These are phyloP conservation scores for Microcebus ravelobensis DNA, from an alignment of 2,113 vertebrate genomes.

Conservation along the genomic window DNA sequence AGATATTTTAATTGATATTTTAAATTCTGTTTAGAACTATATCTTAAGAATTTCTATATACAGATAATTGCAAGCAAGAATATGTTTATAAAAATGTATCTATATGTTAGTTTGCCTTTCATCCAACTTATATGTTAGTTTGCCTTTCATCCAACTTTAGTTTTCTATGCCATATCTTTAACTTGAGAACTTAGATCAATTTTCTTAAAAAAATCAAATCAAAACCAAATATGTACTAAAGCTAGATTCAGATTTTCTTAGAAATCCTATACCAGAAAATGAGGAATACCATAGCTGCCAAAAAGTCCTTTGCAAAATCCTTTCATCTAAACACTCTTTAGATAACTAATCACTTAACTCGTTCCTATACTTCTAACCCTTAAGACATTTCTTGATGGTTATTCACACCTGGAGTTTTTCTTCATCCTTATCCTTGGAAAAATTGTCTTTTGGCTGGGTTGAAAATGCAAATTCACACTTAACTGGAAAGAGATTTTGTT, in stretches of 20 bases:
- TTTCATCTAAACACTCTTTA: constrained; percentile 30
- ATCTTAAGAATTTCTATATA: constrained; percentile 15
- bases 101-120: neutral
- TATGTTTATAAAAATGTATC: neutral
- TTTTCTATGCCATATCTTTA: constrained; percentile 8
- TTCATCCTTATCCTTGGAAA: constrained; percentile 35
- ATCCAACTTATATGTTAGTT: neutral
- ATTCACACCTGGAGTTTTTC: constrained; percentile 35
- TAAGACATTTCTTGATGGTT: constrained; percentile 25
- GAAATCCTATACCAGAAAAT: neutral
- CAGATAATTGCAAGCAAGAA: constrained; percentile 3
- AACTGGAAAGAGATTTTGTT: constrained; percentile 15
- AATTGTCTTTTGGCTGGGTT: neutral
- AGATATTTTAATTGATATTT: constrained; percentile 15
- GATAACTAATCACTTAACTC: neutral
- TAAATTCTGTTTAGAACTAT: constrained; percentile 5
- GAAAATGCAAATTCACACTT: constrained; percentile 52
- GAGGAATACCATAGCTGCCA: neutral
- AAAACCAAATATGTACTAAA: neutral
- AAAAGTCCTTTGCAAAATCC: neutral
- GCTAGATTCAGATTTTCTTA: neutral
- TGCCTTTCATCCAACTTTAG: neutral
- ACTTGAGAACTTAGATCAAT: constrained; percentile 29
- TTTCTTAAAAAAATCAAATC: constrained; percentile 13
- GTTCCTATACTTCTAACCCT: neutral